Base-by-base conservation (phyloP, 92 coral and sea anemone genomes). In the Bergia sp. region DNA sequence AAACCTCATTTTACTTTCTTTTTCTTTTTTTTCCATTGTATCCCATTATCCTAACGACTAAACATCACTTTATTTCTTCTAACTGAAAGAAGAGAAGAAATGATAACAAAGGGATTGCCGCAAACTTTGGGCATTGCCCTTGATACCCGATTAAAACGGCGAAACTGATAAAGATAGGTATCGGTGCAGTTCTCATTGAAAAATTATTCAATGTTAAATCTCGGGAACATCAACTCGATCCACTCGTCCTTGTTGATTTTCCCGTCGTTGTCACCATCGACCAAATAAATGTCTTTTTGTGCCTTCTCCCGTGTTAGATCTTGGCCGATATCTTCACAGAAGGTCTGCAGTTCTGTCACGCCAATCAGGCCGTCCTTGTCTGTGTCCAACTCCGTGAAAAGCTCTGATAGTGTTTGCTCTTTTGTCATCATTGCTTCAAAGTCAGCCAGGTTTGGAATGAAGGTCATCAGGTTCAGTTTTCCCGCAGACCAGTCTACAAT, bases 211-310 rank as follows among this genome's bases (percentile, higher is more conserved):
- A 97, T 95, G 84, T 97, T 96, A 90, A 97, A 97, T 86, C 92
- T 96, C 23, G 99, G 99, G 91, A 97, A 97, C 99, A 97, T 97
- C 15, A 97, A 94, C 80, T 97, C 99, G 36, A 97, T 96, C 99
- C 99, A 97, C 83, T 97, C 99, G 69, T 97, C 99, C 81, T 85
- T 92, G 88, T 96, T 94, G 5, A 97, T 96, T 86, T 97, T 97
- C 3, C 99, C 99, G 77, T 97, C 99, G 29, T 94, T 92, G 76
- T 97, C 92, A 7, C 92, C 85, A 71, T 97, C 99, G 11, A 96
- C 98, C 71, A 93, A 88, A 2, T 93, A 91, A 79, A 97, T 93
- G 82, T 97, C 99, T 83, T 96, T 93, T 10, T 90, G 94, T 1
- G 99, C 99, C 42, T 88, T 85, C 81, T 97, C 99, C 73, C 90